Evolutionary conservation across 2,797 vertebrate genomes (phyloP), one percentile per base, ranked within the genome.

Genomic region (Liparis tanakae): DNA sequence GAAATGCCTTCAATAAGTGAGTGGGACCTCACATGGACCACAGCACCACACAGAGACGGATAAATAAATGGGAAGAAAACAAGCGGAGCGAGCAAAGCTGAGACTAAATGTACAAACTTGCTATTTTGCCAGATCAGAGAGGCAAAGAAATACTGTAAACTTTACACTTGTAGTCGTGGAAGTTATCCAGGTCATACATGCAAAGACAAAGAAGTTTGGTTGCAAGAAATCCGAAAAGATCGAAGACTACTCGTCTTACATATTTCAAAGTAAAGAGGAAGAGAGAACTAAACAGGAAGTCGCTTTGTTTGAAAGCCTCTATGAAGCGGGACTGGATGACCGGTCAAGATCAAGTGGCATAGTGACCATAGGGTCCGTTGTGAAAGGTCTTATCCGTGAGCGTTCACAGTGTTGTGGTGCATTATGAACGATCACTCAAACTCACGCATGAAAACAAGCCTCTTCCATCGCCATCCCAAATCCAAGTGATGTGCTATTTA

Each of bases 371-470:
- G 25, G 63, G n/a, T 60, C 30, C 25, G 10, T 41, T 36, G n/a
- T 73, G 57, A 73, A 41, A 67, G 34, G 67, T 57, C 61, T 17
- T 70, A 56, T 72, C 67, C 71, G 53, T 65, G 56, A 80, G 62
- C 54, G 53, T 70, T 83, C 85, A 80, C 81, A 83, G 79, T 83
- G 81, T 70, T 80, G 5, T 72, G 50, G 34, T 43, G 62, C 60
- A 61, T 25, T 41, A 56, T 70, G 61, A 59, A 36, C 41, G 25
- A n/a, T n/a, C 14, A 15, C 20, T 53, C 41, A 48, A 25, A 55
- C 15, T n/a, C 44, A 33, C 14, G 64, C 36, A 59, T 39, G 12
- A 53, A n/a, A 12, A 46, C 55, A 30, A 36, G 53, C 33, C 51
- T 80, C 44, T 41, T 58, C 30, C 59, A 43, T 13, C 66, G 1